Base-by-base conservation (phyloP, 1,140 invertebrate genomes). In the Caerostris extrusa region DNA sequence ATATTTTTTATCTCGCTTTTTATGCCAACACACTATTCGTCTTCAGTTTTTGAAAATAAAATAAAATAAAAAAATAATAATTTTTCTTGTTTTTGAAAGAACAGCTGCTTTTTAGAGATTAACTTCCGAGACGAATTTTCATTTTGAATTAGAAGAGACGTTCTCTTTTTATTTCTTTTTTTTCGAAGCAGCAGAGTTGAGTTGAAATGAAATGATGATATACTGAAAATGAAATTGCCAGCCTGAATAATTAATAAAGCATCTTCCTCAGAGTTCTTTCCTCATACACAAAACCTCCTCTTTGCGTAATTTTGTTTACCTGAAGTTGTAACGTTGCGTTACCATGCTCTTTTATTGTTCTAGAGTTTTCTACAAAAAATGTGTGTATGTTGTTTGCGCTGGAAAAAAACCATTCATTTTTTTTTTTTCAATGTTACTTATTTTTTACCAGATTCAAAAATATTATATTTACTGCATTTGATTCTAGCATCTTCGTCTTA, bases 101-200 rank as follows among this genome's bases (percentile, higher is more conserved):
- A 34, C 69, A 71, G 69, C n/a, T 71, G 69, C 69, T 71, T 71
- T 71, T 71, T 71, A 10, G 69, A 71, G 69, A 71, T 71, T 71
- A 50, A 34, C 8, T 71, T n/a, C 69, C 7, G 3, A 7, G 34
- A 5, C 19, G 4, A 10, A 10, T 71, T 34, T 71, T 71, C 69
- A 71, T 71, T 71, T 71, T 71, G 69, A 71, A 34, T 71, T 50
- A 71, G 34, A 7, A 71, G 12, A n/a, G 69, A 10, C 69, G 19
- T 34, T 10, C 69, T 50, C 7, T 3, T 10, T 34, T 34, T 7
- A 12, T 50, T 5, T 71, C 2, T 34, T 2, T 71, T 34, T 71
- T 7, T 50, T 71, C 50, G 7, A 71, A 8, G 69, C 19, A 71
- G 34, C 19, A 34, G 69, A 71, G 34, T 0, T 34, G 34, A 34